Evolutionary conservation across 2,113 vertebrate species (phyloP).

Genomic region (Megaleporinus macrocephalus): DNA sequence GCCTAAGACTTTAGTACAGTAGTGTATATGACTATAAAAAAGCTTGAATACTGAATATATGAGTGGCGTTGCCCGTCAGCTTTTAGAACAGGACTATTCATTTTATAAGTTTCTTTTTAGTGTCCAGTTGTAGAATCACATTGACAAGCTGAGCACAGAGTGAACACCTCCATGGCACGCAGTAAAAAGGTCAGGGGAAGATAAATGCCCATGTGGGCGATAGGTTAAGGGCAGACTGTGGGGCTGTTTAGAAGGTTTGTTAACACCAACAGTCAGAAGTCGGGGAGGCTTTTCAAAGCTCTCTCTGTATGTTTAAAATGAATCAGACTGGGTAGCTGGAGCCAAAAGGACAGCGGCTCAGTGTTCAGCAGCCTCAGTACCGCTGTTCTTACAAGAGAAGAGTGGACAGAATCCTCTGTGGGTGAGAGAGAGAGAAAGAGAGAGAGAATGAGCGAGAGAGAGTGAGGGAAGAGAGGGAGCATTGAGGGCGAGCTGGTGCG

Average conservation of each 20-base stretch:
- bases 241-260: slow-evolving; percentile 1
- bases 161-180: neutral
- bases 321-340: neutral
- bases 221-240: neutral
- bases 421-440: neutral
- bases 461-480: slow-evolving; percentile 19
- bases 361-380: neutral
- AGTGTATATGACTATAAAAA: no score
- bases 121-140: neutral
- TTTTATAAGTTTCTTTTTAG: neutral
- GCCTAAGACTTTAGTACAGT: no score
- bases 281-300: neutral
- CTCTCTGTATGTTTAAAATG: neutral
- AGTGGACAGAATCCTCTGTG: neutral
- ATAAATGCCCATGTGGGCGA: slow-evolving; percentile 13
- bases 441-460: neutral
- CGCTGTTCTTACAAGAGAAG: neutral
- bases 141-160: neutral
- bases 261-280: slow-evolving; percentile 17
- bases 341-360: neutral
- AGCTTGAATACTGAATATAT: no score
- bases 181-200: neutral
- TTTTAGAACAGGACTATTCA: neutral
- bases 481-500: slow-evolving; percentile 34
- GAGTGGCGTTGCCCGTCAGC: neutral